A percentile compares a stretch with the other conserved stretches of the same genome.
Conservation (phyloP, 2,888 invertebrate genomes). For the Pachydiplax longipennis region DNA sequence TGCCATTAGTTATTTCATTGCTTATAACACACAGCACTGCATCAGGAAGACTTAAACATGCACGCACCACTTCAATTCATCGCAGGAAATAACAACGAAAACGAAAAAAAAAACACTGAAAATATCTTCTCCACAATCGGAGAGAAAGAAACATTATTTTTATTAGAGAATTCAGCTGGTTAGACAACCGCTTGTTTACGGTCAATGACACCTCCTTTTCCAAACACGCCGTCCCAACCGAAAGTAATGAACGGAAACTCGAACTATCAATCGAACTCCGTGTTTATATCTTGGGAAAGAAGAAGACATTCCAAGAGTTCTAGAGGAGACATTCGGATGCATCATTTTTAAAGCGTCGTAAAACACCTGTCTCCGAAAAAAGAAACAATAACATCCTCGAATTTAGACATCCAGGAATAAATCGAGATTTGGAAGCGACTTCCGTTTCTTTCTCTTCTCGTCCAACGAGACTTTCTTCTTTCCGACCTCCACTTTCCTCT, state of each 20-base stretch:
- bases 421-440: not conserved
- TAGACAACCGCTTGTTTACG: not conserved
- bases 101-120: no score
- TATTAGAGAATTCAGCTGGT: no score
- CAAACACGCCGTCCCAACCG: not conserved
- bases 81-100: no score
- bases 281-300: not conserved
- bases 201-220: not conserved
- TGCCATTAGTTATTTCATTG: no score
- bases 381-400: not conserved
- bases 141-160: no score
- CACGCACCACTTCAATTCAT: no score
- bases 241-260: not conserved
- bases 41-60: no score
- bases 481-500: not conserved
- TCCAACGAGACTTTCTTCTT: not conserved
- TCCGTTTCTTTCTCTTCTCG: not conserved
- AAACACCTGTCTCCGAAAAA: not conserved
- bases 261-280: not conserved
- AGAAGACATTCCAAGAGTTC: not conserved
- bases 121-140: no score
- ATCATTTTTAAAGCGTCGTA: not conserved
- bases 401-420: constrained; percentile 12
- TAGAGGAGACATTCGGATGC: not conserved
- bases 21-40: no score